Evolutionary conservation across 2,797 vertebrate species (phyloP), one percentile per base, ranked within the genome.

Genomic region (Epinephelus awoara): DNA sequence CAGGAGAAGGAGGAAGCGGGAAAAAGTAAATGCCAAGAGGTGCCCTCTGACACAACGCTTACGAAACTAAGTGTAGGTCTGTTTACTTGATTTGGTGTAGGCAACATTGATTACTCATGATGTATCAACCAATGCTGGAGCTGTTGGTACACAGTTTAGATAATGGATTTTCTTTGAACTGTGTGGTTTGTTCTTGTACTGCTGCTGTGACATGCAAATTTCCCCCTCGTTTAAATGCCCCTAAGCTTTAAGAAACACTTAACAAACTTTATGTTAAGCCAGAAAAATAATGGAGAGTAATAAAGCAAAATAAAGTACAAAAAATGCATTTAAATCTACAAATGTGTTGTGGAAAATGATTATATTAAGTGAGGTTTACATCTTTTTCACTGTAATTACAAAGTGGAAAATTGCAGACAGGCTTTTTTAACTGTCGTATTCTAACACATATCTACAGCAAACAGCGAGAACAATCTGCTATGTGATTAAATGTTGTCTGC

Each of bases 21-120:
- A 57, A 70, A 70, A 79, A 61, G 38, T 38, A 84, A 83, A 84
- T 84, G 65, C 75, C 65, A 78, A 71, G 72, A 51, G 25, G 10
- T 59, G 59, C 25, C 34, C 67, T 77, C 46, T 56, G 72, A 86
- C 67, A 34, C 61, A 50, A 2, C 25, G 46, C 59, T 64, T 67
- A 64, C 2, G 5, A 75, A 66, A 71, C 51, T 52, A 34, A 62
- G 65, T 38, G 50, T 55, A 61, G 57, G 70, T 80, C 46, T 75
- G 55, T 54, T 85, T 69, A 44, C 21, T 56, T 52, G 23, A 75
- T 75, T 69, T 74, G 21, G 42, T 72, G 75, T 67, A 67, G 81
- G 72, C 64, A 69, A 59, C 69, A 75, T 2, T 40, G 72, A 85
- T 86, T 83, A 66, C 57, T 78, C 79, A 71, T 75, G 64, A 67